These are phyloP conservation scores for Irena cyanogastra DNA, from an alignment of 2,113 vertebrate genomes.

Conservation along the genomic window DNA sequence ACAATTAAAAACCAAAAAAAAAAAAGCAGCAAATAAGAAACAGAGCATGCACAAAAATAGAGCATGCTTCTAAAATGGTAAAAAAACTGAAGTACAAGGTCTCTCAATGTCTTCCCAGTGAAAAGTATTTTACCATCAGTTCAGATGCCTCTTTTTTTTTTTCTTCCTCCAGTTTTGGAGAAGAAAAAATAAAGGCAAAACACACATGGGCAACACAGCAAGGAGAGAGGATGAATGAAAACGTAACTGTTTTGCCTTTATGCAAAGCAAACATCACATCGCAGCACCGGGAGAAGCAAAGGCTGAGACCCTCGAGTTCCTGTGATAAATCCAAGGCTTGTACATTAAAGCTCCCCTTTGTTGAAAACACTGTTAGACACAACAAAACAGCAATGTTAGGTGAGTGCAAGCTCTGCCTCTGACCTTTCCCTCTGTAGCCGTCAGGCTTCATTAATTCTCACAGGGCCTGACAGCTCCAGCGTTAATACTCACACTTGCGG, in stretches of 20 bases:
- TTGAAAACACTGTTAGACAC: slow-evolving; percentile 69
- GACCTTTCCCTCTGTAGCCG: slow-evolving; percentile 76
- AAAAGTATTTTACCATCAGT: not conserved
- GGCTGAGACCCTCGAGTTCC: slow-evolving; percentile 57
- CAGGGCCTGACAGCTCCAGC: slow-evolving; percentile 76
- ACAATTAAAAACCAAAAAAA: not conserved
- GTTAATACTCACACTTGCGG: slow-evolving; percentile 81
- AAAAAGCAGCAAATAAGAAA: not conserved
- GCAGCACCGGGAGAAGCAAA: slow-evolving; percentile 32
- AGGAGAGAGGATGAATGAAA: not conserved
- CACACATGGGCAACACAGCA: not conserved
- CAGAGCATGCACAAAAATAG: not conserved
- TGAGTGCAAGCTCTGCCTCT: slow-evolving; percentile 70
- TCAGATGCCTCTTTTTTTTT: not conserved
- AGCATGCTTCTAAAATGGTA: not conserved
- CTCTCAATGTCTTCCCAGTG: not conserved
- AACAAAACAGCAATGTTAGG: slow-evolving; percentile 72
- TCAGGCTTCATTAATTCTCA: slow-evolving; percentile 80
- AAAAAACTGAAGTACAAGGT: not conserved
- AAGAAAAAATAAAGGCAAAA: not conserved
- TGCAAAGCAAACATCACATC: slow-evolving; percentile 35
- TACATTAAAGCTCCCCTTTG: slow-evolving; percentile 64
- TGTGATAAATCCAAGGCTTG: slow-evolving; percentile 62
- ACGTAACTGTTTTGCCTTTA: slow-evolving; percentile 1
- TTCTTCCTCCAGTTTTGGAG: not conserved